Percentiles rank a stretch among this genome's conserved stretches.
Evolutionary conservation across 2,888 invertebrate genomes (phyloP).

Genomic region (Stratiomys singularior): DNA sequence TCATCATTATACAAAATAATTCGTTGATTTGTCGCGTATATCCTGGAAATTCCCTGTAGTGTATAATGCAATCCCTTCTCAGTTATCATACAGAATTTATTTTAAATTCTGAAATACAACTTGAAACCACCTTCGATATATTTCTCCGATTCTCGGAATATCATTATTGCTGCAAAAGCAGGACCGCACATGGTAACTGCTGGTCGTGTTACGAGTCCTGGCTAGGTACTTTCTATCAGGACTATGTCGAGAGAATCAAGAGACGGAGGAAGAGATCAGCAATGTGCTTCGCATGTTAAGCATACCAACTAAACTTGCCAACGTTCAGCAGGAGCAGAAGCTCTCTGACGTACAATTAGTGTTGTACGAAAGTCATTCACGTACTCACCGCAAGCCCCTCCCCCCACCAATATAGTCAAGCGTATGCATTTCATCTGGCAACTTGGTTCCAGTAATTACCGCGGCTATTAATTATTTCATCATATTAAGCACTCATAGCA

Average conservation of each 20-base stretch:
- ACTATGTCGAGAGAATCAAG: background rate
- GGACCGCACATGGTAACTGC: background rate
- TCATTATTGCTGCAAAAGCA: background rate
- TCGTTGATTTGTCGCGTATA: background rate
- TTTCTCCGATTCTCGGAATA: constrained; percentile 14
- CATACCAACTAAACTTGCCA: constrained; percentile 19
- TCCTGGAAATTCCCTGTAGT: background rate
- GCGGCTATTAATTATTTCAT: constrained; percentile 46
- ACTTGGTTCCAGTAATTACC: constrained; percentile 40
- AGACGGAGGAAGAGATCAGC: background rate
- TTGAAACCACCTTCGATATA: background rate
- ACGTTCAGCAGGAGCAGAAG: background rate
- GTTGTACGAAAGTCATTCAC: constrained; percentile 7
- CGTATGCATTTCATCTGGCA: constrained; percentile 26
- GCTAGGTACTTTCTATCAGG: background rate
- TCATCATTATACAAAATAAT: background rate
- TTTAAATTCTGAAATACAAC: background rate
- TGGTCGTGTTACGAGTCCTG: background rate
- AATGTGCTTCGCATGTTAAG: background rate
- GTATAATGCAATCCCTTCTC: background rate
- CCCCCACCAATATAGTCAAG: background rate
- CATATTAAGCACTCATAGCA: constrained; percentile 34
- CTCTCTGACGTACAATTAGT: constrained; percentile 8
- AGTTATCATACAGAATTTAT: background rate
- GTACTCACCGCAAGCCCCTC: background rate